phyloP scores from a whole-genome alignment of 2,797 vertebrate genomes.

The Scarus forsteni region DNA sequence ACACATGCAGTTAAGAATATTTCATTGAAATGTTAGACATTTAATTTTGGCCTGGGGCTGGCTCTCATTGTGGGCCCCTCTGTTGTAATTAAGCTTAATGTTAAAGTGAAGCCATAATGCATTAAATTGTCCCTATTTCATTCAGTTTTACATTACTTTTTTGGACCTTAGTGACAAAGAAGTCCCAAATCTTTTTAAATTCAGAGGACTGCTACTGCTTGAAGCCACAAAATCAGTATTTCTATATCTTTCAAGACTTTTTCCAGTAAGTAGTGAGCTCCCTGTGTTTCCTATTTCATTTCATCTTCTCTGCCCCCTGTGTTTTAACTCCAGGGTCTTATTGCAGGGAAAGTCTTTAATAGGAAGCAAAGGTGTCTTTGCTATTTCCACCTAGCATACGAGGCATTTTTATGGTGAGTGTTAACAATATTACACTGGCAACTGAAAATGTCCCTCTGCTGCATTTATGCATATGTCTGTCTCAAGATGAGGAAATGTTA shows the following conservation, averaged over 20 bases:
- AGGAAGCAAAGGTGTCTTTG: too few relatives aligned
- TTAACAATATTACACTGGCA: too few relatives aligned
- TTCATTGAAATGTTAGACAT: neutral
- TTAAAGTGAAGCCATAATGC: neutral
- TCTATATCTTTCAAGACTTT: neutral
- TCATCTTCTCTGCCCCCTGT: too few relatives aligned
- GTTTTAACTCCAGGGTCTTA: too few relatives aligned
- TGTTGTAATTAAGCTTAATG: neutral
- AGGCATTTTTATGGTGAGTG: too few relatives aligned
- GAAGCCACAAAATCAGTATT: neutral
- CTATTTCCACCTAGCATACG: too few relatives aligned
- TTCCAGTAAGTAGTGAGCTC: neutral
- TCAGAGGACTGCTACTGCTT: neutral
- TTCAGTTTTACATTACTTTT: neutral
- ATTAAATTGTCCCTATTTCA: neutral
- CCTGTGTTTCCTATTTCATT: too few relatives aligned
- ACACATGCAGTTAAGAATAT: neutral
- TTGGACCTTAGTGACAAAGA: neutral
- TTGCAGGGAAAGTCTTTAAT: too few relatives aligned
- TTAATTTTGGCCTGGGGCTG: conserved; percentile 7
- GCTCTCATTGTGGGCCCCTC: neutral
- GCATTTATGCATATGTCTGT: too few relatives aligned
- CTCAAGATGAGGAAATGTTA: too few relatives aligned
- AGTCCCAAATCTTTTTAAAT: neutral
- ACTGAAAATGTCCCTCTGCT: too few relatives aligned